These are phyloP conservation scores for Lepidocyrtoides sp. DNA, from an alignment of 2,888 invertebrate species.

Conservation along the genomic window DNA sequence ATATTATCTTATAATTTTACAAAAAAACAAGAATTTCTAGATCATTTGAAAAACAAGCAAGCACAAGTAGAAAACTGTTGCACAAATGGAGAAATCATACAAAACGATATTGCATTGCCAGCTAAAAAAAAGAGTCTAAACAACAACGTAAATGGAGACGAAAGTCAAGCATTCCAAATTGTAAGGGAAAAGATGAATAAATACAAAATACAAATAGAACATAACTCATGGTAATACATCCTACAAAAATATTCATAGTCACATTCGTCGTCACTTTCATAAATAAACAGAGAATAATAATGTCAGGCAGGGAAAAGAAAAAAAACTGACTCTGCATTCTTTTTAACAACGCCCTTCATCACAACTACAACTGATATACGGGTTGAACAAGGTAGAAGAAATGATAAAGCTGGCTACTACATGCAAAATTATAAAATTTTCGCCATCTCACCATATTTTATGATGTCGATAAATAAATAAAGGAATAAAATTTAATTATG, in stretches of 20 bases:
- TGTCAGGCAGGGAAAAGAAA: neutral
- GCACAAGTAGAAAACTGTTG: neutral
- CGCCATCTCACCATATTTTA: neutral
- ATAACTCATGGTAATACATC: slow-evolving; percentile 28
- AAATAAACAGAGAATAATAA: slow-evolving; percentile 58
- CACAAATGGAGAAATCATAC: neutral
- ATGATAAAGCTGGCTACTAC: no score
- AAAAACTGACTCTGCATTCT: neutral
- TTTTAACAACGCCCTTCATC: neutral
- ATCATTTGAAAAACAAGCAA: slow-evolving; percentile 43
- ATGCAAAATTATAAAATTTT: no score
- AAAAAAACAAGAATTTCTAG: slow-evolving; percentile 25
- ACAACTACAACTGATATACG: neutral
- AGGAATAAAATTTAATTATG: no score
- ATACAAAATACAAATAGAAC: slow-evolving; percentile 31
- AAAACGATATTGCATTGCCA: neutral
- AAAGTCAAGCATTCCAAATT: neutral
- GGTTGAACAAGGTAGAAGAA: neutral
- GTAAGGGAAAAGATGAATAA: neutral
- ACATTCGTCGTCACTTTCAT: slow-evolving; percentile 69
- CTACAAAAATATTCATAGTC: slow-evolving; percentile 51
- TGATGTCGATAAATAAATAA: no score
- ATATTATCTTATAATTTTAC: slow-evolving; percentile 2
- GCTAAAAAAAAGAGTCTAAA: neutral
- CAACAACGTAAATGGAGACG: neutral